phyloP scores from a whole-genome alignment of 2,888 invertebrate species.

The Isoperla grammatica region DNA sequence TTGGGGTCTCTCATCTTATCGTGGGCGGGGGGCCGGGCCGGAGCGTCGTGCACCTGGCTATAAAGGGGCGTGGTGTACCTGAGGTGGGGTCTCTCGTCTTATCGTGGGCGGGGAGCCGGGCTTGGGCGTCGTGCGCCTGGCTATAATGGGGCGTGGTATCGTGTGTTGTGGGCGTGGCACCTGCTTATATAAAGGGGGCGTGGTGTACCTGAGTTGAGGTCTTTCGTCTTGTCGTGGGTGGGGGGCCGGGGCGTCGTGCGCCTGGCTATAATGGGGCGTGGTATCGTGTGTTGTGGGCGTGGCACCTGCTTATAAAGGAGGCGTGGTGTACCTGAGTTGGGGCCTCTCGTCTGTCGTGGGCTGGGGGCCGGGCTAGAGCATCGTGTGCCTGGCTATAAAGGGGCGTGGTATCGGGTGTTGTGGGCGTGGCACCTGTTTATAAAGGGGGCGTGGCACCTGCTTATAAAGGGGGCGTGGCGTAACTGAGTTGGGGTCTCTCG shows the following conservation, averaged over 20 bases:
- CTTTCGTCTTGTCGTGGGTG: constrained; percentile 5
- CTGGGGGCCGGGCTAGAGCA: constrained; percentile 4
- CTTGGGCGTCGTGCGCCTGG: constrained; percentile 10
- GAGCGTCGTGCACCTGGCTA: too few species aligned
- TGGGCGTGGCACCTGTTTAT: too few species aligned
- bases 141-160: constrained; percentile 10
- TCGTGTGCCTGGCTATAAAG: background rate
- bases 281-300: constrained; percentile 3
- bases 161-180: constrained; percentile 1
- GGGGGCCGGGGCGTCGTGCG: constrained; percentile 9
- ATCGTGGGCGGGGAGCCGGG: background rate
- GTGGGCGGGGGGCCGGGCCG: too few species aligned
- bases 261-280: constrained; percentile 9
- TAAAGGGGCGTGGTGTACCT: background rate
- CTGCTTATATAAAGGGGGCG: too few species aligned
- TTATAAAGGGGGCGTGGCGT: too few species aligned
- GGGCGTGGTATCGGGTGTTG: constrained; percentile 7
- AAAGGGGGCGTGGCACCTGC: too few species aligned
- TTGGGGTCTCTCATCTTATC: background rate
- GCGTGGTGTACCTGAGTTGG: background rate
- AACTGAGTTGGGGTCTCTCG: background rate
- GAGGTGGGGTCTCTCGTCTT: constrained; percentile 6
- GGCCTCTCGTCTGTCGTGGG: constrained; percentile 10
- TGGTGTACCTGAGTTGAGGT: background rate
- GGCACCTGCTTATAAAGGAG: too few species aligned